Evolutionary conservation across 2,113 vertebrate genomes (phyloP), one percentile per base, ranked within the genome.

Genomic region (Stigmatopora nigra): DNA sequence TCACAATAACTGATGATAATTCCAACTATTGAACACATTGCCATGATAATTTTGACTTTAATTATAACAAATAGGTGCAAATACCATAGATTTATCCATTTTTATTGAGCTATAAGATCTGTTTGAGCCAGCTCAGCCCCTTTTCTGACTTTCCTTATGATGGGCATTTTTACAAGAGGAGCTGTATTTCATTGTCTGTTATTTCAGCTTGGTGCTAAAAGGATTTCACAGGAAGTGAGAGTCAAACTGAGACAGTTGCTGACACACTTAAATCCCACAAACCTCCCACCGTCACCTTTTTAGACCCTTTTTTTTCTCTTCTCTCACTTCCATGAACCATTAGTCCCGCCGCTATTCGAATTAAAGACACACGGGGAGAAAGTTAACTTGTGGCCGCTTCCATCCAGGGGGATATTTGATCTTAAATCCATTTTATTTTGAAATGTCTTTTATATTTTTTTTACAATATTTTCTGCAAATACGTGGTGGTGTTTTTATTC

Each of bases 241-340:
- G 58, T 64, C 60, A 59, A 58, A 53, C 22, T 41, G 44, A 67
- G 38, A 67, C 55, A 48, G 41, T 55, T 56, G 51, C 64, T 65
- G 64, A 65, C 64, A 67, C 41, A 35, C 22, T 67, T 67, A 60
- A 55, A 65, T 63, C 61, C 46, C 61, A 63, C 61, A 49, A 63
- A 63, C 61, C 61, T 63, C 46, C 61, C 61, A 63, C 61, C 46
- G 25, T 49, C 17, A 63, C n/a, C n/a, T 45, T 44, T 61, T 45
- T 22, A 45, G 59, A 12, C n/a, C 25, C 25, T 31, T 8, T 15
- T 61, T 61, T 61, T 45, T 61, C 45, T 45, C 3, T 45, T 45
- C 38, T 61, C 58, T 12, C 22, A 31, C 53, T 31, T 31, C 22
- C 22, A 16, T 31, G n/a, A 61, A 20, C 38, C 58, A 61, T 36